Base-by-base conservation (phyloP, 2,113 vertebrate species). In the Montifringilla adamsi region DNA sequence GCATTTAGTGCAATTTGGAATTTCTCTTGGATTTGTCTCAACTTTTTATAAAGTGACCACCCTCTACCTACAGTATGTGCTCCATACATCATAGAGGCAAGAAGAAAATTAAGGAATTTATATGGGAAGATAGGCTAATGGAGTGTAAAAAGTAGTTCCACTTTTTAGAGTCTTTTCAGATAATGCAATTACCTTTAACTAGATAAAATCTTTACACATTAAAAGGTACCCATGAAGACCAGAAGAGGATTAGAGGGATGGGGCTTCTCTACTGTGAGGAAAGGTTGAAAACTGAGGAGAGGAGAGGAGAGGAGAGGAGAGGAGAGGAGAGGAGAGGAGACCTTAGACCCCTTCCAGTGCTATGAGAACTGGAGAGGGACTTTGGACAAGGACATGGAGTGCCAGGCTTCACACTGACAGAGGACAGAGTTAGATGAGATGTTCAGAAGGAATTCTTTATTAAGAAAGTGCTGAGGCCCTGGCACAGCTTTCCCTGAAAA, bases 11-110 rank as follows among this genome's bases (percentile, higher is more conserved):
- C 39, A 80, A 60, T 22, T 3, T 0, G 0, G 26, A 31, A 10
- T 6, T 74, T 43, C 53, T 55, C 18, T 5, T 4, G 43, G 7
- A 74, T 39, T 68, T 21, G 28, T 24, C 49, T 68, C 27, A 62
- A 9, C 4, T 74, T 69, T 89, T 80, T 35, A 23, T 7, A 46
- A 50, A 91, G 15, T 4, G 0, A 66, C 7, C 10, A 39, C 11
- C 9, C 20, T 49, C 21, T 39, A 69, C 26, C 10, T 88, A 60
- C 16, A 63, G 2, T 3, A 17, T 9, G 7, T 16, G 2, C 11
- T 87, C 24, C 22, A 8, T 41, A 22, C 2, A 15, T 12, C 0
- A 1, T 0, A 6, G 10, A 75, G 8, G 7, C 3, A 4, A 47
- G 44, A 75, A 56, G 28, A 52, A 89, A 80, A 62, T 33, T 3